phyloP scores from a whole-genome alignment of 2,113 vertebrate species.

The Odocoileus hemionus region DNA sequence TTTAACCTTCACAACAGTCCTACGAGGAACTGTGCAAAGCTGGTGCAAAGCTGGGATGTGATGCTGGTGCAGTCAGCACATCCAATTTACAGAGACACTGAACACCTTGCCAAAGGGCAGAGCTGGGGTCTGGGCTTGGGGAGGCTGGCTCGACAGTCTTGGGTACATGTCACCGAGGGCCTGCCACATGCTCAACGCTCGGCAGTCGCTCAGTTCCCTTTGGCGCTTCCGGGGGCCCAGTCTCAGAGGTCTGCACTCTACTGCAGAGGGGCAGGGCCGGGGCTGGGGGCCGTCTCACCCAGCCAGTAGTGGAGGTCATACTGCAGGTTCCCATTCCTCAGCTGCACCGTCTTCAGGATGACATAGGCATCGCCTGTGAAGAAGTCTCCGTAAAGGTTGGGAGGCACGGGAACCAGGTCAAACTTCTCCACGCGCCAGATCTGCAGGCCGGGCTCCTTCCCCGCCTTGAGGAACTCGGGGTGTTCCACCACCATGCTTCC shows the following conservation, averaged over 20 bases:
- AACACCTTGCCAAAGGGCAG: neutral
- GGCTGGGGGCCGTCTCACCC: conserved; percentile 79
- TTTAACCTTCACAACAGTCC: neutral
- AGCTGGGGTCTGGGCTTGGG: neutral
- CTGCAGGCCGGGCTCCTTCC: conserved; percentile 92
- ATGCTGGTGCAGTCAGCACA: accelerated
- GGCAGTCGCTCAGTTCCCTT: neutral
- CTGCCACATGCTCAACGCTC: neutral
- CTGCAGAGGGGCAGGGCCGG: accelerated
- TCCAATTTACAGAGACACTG: neutral
- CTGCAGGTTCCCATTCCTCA: conserved; percentile 91
- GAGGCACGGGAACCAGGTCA: conserved; percentile 92
- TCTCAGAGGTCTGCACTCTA: neutral
- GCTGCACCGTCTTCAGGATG: conserved; percentile 93
- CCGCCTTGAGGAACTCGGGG: conserved; percentile 91
- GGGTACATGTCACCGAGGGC: neutral
- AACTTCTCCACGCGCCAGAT: conserved; percentile 98
- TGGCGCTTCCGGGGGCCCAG: neutral
- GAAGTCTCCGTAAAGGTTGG: conserved; percentile 92
- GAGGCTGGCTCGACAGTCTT: neutral
- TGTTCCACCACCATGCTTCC: conserved; percentile 92
- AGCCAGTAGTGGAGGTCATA: conserved; percentile 98
- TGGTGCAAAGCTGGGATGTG: too few species aligned
- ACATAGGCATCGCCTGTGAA: conserved; percentile 95
- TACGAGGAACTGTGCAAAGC: neutral